Base-by-base conservation (phyloP, 2,888 invertebrate genomes). In the Drosophila diplacantha region DNA sequence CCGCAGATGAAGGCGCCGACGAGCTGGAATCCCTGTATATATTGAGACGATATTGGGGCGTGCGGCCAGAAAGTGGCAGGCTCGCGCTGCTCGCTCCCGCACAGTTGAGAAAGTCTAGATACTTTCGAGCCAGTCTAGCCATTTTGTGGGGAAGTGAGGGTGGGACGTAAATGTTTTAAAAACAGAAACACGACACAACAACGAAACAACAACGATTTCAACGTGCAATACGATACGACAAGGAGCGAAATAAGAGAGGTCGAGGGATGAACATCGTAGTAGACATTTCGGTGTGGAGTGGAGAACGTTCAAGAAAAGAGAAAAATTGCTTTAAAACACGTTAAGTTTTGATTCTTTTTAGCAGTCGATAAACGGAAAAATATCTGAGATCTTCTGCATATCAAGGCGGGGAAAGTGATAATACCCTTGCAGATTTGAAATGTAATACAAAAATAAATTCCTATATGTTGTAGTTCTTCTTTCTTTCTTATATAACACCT, bases 31-130 rank as follows among this genome's bases (percentile, higher is more conserved):
- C 74, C 41, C 71, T 76, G 50, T 60, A 67, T 54, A 86, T 72
- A 62, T 74, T 72, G 39, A 82, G 60, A 64, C 79, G 71, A 70
- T 74, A 75, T 60, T 80, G 68, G 5, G 73, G 71, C 26, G 74
- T 69, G 2, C 60, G 69, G 3, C 73, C 74, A 18, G 73, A 63
- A 14, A 72, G 55, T 8, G 73, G 70, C 59, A 71, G 70, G 43
- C 68, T 78, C n/a, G 50, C 8, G 50, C 73, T 79, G 63, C 73
- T 81, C 18, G 72, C 78, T 59, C 89, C 89, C 55, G 89, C 63
- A 57, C 90, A 89, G 16, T 90, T 90, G 81, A 92, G 89, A 89
- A 92, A 91, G 88, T 91, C 91, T 88, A 92, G 89, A 87, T 91
- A 91, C 80, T 91, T 91, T 87, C 83, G 73, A 26, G 83, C 83